Evolutionary conservation across 2,113 vertebrate species (phyloP), one percentile per base, ranked within the genome.

Genomic region (Delphinus delphis): DNA sequence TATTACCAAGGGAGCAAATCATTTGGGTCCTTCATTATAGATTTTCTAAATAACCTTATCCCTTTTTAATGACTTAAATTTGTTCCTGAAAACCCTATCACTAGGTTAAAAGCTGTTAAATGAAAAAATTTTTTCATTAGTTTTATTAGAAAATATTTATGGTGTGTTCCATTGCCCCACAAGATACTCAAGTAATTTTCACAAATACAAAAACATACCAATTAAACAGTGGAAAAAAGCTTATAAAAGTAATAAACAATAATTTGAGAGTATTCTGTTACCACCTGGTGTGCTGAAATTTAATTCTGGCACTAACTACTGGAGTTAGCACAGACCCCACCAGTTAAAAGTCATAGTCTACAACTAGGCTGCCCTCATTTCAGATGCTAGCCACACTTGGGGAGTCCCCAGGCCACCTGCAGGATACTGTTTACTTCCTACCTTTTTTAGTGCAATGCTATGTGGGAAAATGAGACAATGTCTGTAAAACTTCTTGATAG

Each of bases 41-140:
- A 55, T 89, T 95, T 96, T 92, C 80, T 94, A 68, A 90, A 65
- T 91, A 87, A 47, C 25, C n/a, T 65, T 36, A 53, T 23, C 60
- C 28, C n/a, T 74, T 93, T 28, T 88, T 83, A 85, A 95, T 76
- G 87, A 76, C 53, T 93, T 93, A 88, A 70, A 91, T 87, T 84
- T 80, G 47, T 90, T 93, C 60, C 50, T 65, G 25, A 93, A 73
- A 90, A 73, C 31, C 2, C 38, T 84, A 68, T 77, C 31, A 76
- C 41, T 55, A 70, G 67, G 81, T 70, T 86, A 87, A 95, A 95
- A 87, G 3, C 60, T 82, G 26, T 87, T 74, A 95, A 60, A 13
- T 88, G 21, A 28, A 58, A 71, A 58, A 33, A 17, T 1, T 87
- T 25, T 36, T 87, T 25, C 28, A 84, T 91, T 50, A 77, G 79